Percentiles rank a stretch among this genome's conserved stretches.
Evolutionary conservation across 2,113 vertebrate genomes (phyloP).

Genomic region (Notiomystis cincta): DNA sequence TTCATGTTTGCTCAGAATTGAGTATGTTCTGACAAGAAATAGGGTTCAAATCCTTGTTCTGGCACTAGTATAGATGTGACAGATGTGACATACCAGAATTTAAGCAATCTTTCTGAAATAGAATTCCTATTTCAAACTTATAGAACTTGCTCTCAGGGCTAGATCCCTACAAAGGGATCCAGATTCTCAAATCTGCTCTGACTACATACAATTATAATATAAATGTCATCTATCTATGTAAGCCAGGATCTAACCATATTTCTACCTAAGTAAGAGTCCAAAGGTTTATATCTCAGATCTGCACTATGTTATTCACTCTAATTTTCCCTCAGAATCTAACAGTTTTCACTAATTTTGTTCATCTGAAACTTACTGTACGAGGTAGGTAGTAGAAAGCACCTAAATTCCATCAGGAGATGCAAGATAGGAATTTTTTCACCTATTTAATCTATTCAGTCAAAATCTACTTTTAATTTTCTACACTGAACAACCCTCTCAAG

Average conservation of each 20-base stretch:
- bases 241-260: background rate
- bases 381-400: background rate
- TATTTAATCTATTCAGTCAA: background rate
- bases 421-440: background rate
- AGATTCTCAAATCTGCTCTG: background rate
- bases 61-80: background rate
- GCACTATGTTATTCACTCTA: background rate
- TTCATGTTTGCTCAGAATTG: background rate
- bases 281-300: background rate
- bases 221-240: background rate
- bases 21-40: background rate
- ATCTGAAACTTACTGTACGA: background rate
- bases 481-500: background rate
- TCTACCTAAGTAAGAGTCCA: background rate
- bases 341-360: background rate
- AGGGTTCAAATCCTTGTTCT: background rate
- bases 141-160: background rate
- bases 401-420: background rate
- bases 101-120: background rate
- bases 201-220: background rate
- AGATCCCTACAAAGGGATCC: background rate
- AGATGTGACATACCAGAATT: background rate
- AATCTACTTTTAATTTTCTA: background rate
- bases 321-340: background rate
- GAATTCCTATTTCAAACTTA: background rate